Evolutionary conservation across 2,888 invertebrate species (phyloP).

Genomic region (Oscheius sp.): DNA sequence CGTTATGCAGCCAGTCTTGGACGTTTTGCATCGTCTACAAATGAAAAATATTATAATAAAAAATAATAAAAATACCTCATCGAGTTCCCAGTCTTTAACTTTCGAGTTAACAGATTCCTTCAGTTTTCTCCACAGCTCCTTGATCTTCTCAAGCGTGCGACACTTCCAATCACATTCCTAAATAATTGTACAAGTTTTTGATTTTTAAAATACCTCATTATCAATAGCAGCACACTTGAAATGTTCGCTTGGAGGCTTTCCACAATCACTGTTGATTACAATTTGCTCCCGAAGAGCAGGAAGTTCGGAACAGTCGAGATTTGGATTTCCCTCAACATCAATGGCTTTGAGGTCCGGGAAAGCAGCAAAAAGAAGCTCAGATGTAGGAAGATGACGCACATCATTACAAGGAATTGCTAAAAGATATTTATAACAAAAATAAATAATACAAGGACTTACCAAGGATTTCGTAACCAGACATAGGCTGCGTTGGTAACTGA

Average conservation of each 20-base stretch:
- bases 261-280: slow-evolving; percentile 44
- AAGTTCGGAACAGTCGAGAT: slow-evolving; percentile 47
- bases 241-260: slow-evolving; percentile 26
- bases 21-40: slow-evolving; percentile 25
- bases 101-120: slow-evolving; percentile 41
- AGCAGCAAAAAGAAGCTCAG: slow-evolving; percentile 48
- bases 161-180: slow-evolving; percentile 61
- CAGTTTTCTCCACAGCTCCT: slow-evolving; percentile 54
- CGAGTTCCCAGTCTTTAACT: slow-evolving; percentile 43
- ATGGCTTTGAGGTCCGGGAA: slow-evolving; percentile 59
- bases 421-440: neutral
- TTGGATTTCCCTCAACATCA: slow-evolving; percentile 55
- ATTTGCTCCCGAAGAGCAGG: slow-evolving; percentile 36
- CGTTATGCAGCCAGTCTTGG: slow-evolving; percentile 11
- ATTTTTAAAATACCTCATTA: neutral
- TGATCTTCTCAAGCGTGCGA: slow-evolving; percentile 45
- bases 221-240: slow-evolving; percentile 39
- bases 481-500: slow-evolving; percentile 46
- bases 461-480: slow-evolving; percentile 48
- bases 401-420: slow-evolving; percentile 59
- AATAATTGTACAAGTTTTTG: neutral
- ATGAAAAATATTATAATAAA: too few species aligned
- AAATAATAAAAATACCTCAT: slow-evolving; percentile 8
- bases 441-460: slow-evolving; percentile 21
- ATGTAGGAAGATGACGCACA: slow-evolving; percentile 43